Evolutionary conservation across 2,888 invertebrate genomes (phyloP), one percentile per base, ranked within the genome.

Genomic region (Athalia rosae): DNA sequence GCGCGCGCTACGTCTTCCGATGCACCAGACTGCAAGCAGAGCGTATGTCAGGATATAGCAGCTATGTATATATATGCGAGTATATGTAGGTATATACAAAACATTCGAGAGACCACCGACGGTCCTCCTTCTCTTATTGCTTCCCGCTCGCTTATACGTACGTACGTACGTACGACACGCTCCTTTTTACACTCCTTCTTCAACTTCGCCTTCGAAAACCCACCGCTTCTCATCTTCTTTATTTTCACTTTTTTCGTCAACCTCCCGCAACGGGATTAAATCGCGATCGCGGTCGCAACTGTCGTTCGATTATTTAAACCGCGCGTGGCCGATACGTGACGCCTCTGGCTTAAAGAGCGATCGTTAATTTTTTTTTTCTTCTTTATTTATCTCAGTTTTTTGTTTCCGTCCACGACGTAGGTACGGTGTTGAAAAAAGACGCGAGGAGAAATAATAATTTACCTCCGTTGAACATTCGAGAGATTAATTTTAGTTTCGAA

Each of bases 241-340:
- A 28, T 28, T 28, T 28, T 28, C 28, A 28, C 28, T 28, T 28
- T 28, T 28, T 28, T 28, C 28, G n/a, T n/a, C n/a, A n/a, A 28
- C 2, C 28, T 28, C 28, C 2, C 28, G 28, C 28, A 28, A 4
- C 53, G 43, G 69, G 56, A 69, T 69, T 69, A 58, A 45, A 28
- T 28, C 69, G 56, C 9, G 28, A 28, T 6, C 62, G 41, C 41
- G 8, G 28, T n/a, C 11, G 71, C 71, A 71, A 71, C 71, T 71
- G 71, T 71, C 71, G 71, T 58, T 58, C 45, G 71, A 71, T 71
- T 58, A 71, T 71, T 63, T 71, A 13, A 71, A 71, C 71, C 71
- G 58, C 71, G 45, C 71, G 71, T 71, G 71, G 56, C 8, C 11
- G 50, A 71, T 28, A 56, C 71, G 9, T 13, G 56, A 71, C 56